These are phyloP conservation scores for Enteromius anoplus DNA, from an alignment of 2,797 vertebrate species.

Conservation along the genomic window DNA sequence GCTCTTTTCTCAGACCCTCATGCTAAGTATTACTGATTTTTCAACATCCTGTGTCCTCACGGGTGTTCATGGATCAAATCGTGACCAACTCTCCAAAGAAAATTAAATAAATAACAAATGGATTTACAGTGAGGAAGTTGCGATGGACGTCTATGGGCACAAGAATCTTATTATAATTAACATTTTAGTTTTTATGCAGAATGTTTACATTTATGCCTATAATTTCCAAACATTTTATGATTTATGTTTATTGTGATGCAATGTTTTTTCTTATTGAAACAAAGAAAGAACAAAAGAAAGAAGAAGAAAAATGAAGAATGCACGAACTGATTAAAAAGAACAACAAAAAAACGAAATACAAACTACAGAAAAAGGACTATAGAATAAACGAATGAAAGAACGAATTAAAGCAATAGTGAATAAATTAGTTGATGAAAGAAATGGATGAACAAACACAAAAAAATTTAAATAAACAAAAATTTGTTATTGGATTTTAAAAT, in stretches of 20 bases:
- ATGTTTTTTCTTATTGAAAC: neutral
- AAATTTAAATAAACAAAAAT: neutral
- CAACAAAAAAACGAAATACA: no score
- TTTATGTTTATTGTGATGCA: neutral
- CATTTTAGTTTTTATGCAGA: neutral
- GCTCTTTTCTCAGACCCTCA: conserved; percentile 9
- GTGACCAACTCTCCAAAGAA: neutral
- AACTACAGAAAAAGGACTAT: no score
- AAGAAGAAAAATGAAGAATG: neutral
- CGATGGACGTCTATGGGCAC: neutral
- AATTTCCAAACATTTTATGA: neutral
- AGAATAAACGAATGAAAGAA: no score
- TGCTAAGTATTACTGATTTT: conserved; percentile 25
- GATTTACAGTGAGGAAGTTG: neutral
- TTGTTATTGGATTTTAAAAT: no score
- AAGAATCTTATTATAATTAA: neutral
- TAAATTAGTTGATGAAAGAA: neutral
- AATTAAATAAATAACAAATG: neutral
- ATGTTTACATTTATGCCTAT: neutral
- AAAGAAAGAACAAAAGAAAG: neutral
- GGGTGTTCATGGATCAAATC: conserved; percentile 5
- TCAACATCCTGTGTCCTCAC: neutral
- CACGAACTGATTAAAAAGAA: neutral
- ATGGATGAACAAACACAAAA: neutral
- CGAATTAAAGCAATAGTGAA: neutral